Conservation (phyloP, 2,888 invertebrate species). For the Penaeus monodon region DNA sequence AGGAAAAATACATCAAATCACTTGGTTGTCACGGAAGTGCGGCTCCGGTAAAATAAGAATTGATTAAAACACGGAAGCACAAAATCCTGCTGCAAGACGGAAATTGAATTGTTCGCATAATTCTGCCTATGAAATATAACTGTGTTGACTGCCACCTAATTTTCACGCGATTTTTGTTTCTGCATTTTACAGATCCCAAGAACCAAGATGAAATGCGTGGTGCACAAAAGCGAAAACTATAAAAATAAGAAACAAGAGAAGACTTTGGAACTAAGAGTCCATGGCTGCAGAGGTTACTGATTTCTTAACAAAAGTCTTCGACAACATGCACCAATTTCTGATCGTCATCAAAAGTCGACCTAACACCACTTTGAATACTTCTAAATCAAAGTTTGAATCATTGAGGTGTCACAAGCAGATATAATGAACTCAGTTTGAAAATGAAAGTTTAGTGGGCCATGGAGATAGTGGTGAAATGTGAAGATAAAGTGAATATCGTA, state of each 20-base stretch:
- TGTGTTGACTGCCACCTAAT: conserved; percentile 13
- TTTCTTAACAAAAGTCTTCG: too few species aligned
- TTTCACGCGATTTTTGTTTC: background rate
- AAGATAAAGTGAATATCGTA: too few species aligned
- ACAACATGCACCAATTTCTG: too few species aligned
- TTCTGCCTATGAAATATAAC: background rate
- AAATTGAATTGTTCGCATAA: background rate
- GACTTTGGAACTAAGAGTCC: conserved; percentile 14
- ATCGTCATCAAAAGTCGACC: conserved; percentile 29
- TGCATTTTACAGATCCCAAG: conserved; percentile 4
- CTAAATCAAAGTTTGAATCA: conserved; percentile 42
- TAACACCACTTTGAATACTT: conserved; percentile 43
- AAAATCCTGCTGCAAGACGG: conserved; percentile 3
- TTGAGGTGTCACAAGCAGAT: conserved; percentile 32
- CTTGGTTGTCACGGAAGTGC: too few species aligned
- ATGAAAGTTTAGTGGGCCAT: too few species aligned
- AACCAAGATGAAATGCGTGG: conserved; percentile 30
- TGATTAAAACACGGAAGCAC: background rate
- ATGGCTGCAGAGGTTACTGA: conserved; percentile 30
- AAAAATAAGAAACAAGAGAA: conserved; percentile 34
- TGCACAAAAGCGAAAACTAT: conserved; percentile 36
- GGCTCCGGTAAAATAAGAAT: too few species aligned
- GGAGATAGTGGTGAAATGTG: too few species aligned
- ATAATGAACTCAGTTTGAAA: conserved; percentile 20
- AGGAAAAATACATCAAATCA: too few species aligned